Base-by-base conservation (phyloP, 2,888 invertebrate genomes). In the Ochropacha duplaris region DNA sequence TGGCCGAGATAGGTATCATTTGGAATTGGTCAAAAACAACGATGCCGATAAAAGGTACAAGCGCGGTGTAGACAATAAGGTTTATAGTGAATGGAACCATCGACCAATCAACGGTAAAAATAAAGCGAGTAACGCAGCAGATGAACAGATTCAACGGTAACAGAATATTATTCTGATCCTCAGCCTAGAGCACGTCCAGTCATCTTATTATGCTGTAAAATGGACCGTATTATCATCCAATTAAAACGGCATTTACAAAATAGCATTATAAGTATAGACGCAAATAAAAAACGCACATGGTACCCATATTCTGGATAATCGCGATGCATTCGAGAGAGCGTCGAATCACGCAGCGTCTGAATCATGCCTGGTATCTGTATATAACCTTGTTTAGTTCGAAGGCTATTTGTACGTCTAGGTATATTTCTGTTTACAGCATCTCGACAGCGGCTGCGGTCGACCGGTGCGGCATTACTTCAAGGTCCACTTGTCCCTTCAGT, bases 401-500 rank as follows among this genome's bases (percentile, higher is more conserved):
- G 83, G 80, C 79, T 81, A 64, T 71, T 67, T 62, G 68, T 73
- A 68, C 67, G 71, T 69, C 64, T 76, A 71, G 66, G 66, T 67
- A 76, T 79, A 76, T 79, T 78, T 78, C 78, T 82, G 79, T 79
- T 78, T 76, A 81, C 76, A 72, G 77, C 79, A 79, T 76, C 75
- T 75, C 68, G 74, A 69, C 70, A 79, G 83, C 76, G 79, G 81
- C 71, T 79, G 83, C 77, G 79, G 81, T 81, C 74, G 76, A 62
- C 60, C 72, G 62, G 63, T 68, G 73, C 70, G 58, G 63, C 68
- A 67, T 79, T 71, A 66, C 73, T 76, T 85, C 88, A 89, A 88
- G 88, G 84, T 69, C 81, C 79, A 78, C 80, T 76, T 82, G 87
- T 83, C 82, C 86, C 84, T 88, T 86, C 81, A 77, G 76, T 76